Conservation (phyloP, 1,140 invertebrate species). For the Meteorus sp. region DNA sequence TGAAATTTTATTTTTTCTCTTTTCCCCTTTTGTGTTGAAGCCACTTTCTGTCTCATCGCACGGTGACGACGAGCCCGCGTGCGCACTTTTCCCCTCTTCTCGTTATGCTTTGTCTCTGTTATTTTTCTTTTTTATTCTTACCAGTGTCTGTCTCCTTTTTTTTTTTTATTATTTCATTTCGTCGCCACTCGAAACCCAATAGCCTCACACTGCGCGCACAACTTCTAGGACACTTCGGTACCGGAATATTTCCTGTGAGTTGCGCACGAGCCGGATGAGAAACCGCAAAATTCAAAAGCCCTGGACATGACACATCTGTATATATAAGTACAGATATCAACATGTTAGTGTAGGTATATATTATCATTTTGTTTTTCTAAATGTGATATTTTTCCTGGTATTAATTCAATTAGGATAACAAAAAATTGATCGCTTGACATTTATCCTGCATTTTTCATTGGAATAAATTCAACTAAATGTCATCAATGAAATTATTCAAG, state of each 20-base stretch:
- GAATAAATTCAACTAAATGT: too few relatives aligned
- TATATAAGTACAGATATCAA: too few relatives aligned
- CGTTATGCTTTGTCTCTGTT: slow-evolving; percentile 30
- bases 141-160: slow-evolving; percentile 8
- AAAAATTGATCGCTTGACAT: too few relatives aligned
- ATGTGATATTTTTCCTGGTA: too few relatives aligned
- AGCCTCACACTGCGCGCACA: slow-evolving; percentile 37
- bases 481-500: too few relatives aligned
- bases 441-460: too few relatives aligned
- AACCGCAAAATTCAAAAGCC: slow-evolving; percentile 54
- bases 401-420: too few relatives aligned
- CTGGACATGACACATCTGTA: slow-evolving; percentile 7
- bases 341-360: too few relatives aligned
- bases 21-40: slow-evolving; percentile 8
- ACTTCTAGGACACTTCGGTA: slow-evolving; percentile 55
- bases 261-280: slow-evolving; percentile 50
- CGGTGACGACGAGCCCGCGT: slow-evolving; percentile 27
- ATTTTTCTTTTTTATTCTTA: slow-evolving; percentile 25
- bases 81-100: slow-evolving; percentile 23
- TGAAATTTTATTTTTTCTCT: not conserved
- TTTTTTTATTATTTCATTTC: too few relatives aligned
- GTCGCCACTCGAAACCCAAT: slow-evolving; percentile 54
- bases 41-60: slow-evolving; percentile 32
- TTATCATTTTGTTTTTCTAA: too few relatives aligned
- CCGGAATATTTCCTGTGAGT: slow-evolving; percentile 57